Base-by-base conservation (phyloP, 1,140 invertebrate genomes). In the Drosophila sp. region DNA sequence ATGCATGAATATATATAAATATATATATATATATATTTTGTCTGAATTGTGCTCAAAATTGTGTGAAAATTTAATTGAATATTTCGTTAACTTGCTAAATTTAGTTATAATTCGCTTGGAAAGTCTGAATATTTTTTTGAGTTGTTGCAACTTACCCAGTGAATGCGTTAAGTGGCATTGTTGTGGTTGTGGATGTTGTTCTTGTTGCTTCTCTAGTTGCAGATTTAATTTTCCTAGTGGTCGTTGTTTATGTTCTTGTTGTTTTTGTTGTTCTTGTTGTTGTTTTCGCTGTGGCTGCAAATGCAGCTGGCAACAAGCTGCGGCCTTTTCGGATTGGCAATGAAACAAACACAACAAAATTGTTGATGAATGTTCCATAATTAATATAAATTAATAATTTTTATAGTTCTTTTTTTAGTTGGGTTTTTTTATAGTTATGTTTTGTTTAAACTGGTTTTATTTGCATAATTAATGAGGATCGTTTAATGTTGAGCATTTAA, bases 361-460 rank as follows among this genome's bases (percentile, higher is more conserved):
- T 76, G 82, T 87, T 89, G 82, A 87, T 89, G 79, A 87, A 87
- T 89, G 80, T 87, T 87, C 83, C 83, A 87, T 87, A 87, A 89
- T 87, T 87, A 87, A 83, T 79, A 58, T 36, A 64, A 76, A 89
- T 78, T 45, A 65, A 76, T 78, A 41, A 57, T 45, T 76, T 70
- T 50, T 29, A 48, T 70, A 40, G 34, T 7, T 38, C 18, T 38
- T 36, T 41, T 41, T 13, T 64, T 64, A 32, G 27, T n/a, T 64
- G 36, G 38, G 14, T 1, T 57, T 65, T 54, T 67, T 54, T 48
- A 18, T 59, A 27, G 32, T 54, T 71, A 43, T 66, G 11, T 18
- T 41, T 65, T 63, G 21, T 69, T 70, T 59, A 62, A 46, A 43
- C 34, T 67, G 18, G 43, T 50, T 72, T 82, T 53, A 76, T 51